These are phyloP conservation scores for Calliphora vicina DNA, from an alignment of 1,140 invertebrate genomes.

Conservation along the genomic window DNA sequence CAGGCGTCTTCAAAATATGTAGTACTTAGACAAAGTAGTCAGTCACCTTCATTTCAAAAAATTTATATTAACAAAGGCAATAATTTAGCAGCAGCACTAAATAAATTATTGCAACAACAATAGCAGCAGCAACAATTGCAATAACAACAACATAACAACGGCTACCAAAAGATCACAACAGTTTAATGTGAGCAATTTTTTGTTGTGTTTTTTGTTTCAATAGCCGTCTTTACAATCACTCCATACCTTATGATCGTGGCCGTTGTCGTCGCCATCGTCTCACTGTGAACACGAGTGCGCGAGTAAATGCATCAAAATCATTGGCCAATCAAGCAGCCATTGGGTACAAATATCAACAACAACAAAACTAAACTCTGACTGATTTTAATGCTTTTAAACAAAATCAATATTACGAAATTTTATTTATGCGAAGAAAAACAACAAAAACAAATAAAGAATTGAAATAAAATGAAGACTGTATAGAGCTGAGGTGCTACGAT, in stretches of 20 bases:
- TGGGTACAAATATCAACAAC: not conserved
- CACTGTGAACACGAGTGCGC: too few relatives aligned
- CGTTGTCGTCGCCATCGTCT: too few relatives aligned
- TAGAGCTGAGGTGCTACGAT: not conserved
- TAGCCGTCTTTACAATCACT: not conserved
- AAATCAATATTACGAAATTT: not conserved
- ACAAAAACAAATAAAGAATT: not conserved
- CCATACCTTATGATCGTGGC: too few relatives aligned
- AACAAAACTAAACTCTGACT: not conserved
- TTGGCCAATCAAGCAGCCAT: not conserved
- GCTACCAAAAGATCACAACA: slow-evolving; percentile 3
- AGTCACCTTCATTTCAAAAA: slow-evolving; percentile 11
- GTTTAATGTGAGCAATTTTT: not conserved
- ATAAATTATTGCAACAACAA: not conserved
- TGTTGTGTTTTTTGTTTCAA: too few relatives aligned
- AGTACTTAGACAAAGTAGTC: not conserved
- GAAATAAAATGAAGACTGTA: not conserved
- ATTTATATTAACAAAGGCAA: not conserved
- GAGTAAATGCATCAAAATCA: not conserved
- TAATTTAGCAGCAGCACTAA: not conserved
- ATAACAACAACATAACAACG: not conserved
- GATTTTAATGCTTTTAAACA: not conserved
- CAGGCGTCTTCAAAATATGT: not conserved
- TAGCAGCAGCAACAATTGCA: not conserved
- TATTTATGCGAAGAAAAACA: not conserved